Evolutionary conservation across 2,888 invertebrate species (phyloP).

Genomic region (Schizotus pectinicornis): DNA sequence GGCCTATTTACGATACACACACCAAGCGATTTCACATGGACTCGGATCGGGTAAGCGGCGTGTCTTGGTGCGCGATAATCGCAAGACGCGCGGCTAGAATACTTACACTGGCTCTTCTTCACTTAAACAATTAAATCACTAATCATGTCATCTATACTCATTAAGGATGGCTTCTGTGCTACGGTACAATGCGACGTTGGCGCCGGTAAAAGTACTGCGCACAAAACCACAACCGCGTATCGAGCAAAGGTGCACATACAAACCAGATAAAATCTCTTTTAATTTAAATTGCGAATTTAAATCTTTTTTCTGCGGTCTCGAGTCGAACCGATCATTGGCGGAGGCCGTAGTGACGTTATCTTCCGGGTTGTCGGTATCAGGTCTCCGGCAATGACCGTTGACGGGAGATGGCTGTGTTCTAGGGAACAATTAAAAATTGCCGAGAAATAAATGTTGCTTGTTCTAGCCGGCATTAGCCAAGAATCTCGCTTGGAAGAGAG

Average conservation of each 20-base stretch:
- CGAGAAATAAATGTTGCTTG: not conserved
- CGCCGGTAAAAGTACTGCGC: slow-evolving; percentile 34
- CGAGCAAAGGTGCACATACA: slow-evolving; percentile 20
- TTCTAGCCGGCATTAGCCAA: no score
- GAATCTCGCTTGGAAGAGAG: not conserved
- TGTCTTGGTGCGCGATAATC: slow-evolving; percentile 13
- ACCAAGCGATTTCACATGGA: not conserved
- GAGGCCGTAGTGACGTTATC: no score
- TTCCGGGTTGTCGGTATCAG: no score
- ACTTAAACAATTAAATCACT: slow-evolving; percentile 43
- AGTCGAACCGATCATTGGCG: not conserved
- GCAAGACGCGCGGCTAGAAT: slow-evolving; percentile 13
- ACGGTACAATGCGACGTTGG: slow-evolving; percentile 31
- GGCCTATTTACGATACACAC: not conserved
- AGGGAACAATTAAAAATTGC: not conserved
- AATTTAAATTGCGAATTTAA: slow-evolving; percentile 16
- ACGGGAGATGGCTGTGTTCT: not conserved
- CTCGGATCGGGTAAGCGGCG: no score
- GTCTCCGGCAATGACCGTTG: not conserved
- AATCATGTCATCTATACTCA: slow-evolving; percentile 45
- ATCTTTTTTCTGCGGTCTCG: slow-evolving; percentile 15
- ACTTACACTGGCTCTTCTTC: slow-evolving; percentile 17
- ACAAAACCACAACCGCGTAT: slow-evolving; percentile 18
- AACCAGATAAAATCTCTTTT: slow-evolving; percentile 22
- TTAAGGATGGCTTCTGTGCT: slow-evolving; percentile 38